These are phyloP conservation scores for Ramphastos sulfuratus DNA, from an alignment of 2,113 vertebrate species.

Conservation along the genomic window DNA sequence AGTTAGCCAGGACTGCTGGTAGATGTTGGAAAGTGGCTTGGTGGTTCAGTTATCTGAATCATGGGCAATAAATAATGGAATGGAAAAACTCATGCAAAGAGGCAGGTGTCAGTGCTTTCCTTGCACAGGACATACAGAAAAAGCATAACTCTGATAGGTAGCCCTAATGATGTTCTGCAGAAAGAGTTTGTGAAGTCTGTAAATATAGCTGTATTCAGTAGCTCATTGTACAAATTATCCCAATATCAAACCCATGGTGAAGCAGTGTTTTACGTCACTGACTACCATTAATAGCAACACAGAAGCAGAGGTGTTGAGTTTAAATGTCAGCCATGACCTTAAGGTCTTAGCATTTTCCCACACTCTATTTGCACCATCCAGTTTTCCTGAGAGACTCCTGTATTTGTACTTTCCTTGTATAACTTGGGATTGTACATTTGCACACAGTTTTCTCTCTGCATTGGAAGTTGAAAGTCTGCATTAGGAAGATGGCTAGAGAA, in stretches of 20 bases:
- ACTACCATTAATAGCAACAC: conserved; percentile 14
- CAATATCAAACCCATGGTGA: background rate
- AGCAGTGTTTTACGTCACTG: conserved; percentile 37
- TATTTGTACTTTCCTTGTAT: background rate
- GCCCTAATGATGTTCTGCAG: background rate
- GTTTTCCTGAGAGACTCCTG: conserved; percentile 44
- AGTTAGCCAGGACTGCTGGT: too few relatives aligned
- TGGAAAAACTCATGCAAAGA: background rate
- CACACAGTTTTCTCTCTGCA: background rate
- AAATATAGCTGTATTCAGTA: background rate
- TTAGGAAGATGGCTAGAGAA: background rate
- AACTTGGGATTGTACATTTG: background rate
- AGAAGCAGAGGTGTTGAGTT: conserved; percentile 65
- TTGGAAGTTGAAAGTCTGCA: background rate
- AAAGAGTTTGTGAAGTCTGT: background rate
- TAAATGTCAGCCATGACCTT: conserved; percentile 63
- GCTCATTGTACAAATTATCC: conserved; percentile 1
- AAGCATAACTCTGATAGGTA: background rate
- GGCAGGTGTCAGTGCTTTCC: background rate
- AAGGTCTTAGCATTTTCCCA: conserved; percentile 58
- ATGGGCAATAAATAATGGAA: background rate
- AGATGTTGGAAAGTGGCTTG: too few relatives aligned
- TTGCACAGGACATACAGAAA: background rate
- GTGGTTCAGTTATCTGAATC: background rate
- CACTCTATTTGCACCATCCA: background rate